phyloP scores from a whole-genome alignment of 1,140 invertebrate species.

The Mya arenaria region DNA sequence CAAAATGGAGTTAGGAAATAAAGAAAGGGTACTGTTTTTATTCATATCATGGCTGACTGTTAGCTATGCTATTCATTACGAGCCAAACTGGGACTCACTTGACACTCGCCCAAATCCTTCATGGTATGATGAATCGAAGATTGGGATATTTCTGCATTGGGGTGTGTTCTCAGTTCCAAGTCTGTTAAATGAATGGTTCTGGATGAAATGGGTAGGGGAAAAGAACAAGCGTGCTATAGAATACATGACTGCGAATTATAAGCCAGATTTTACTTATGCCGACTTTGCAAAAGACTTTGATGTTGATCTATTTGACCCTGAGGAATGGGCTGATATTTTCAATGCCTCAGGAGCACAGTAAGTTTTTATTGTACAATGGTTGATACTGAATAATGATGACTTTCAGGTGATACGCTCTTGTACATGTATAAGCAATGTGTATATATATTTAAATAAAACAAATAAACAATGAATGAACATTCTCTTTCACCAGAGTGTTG shows the following conservation, averaged over 20 bases:
- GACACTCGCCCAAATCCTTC: constrained; percentile 75
- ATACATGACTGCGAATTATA: constrained; percentile 71
- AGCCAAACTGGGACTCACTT: constrained; percentile 77
- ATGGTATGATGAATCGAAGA: constrained; percentile 80
- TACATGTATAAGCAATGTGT: too few relatives aligned
- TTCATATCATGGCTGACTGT: not conserved
- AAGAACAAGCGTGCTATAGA: constrained; percentile 46
- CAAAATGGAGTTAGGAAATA: too few relatives aligned
- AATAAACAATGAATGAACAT: too few relatives aligned
- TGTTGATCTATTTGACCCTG: constrained; percentile 64
- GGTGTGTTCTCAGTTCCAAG: constrained; percentile 78
- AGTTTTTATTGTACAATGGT: too few relatives aligned
- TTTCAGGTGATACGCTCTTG: too few relatives aligned
- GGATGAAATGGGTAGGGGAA: constrained; percentile 68
- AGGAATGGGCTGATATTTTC: constrained; percentile 67
- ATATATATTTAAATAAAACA: too few relatives aligned
- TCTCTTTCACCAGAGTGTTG: too few relatives aligned
- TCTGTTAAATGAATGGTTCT: constrained; percentile 72
- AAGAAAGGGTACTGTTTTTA: too few relatives aligned
- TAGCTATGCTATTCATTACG: constrained; percentile 45
- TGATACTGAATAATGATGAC: too few relatives aligned
- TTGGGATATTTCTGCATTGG: constrained; percentile 81
- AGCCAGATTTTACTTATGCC: constrained; percentile 67
- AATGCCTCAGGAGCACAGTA: constrained; percentile 66
- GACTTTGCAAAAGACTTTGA: constrained; percentile 69